phyloP scores from a whole-genome alignment of 2,888 invertebrate species.

The Maniola hyperantus region DNA sequence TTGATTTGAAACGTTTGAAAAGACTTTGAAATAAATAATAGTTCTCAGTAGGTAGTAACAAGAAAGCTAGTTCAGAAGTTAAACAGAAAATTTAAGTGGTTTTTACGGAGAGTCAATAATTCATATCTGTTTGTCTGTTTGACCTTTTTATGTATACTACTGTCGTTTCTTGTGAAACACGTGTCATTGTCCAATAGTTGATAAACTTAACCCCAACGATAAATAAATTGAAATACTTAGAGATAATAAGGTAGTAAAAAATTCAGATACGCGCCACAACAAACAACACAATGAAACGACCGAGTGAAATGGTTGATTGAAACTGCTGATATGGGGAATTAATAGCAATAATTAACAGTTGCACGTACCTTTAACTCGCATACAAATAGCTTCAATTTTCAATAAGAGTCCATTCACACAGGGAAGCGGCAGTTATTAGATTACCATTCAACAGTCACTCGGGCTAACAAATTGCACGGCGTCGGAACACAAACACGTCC shows the following conservation, averaged over 20 bases:
- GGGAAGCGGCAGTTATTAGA: slow-evolving; percentile 44
- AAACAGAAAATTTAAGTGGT: slow-evolving; percentile 25
- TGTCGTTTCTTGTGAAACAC: slow-evolving; percentile 22
- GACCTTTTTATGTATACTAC: not conserved
- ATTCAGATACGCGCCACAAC: slow-evolving; percentile 25
- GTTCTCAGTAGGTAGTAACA: slow-evolving; percentile 7
- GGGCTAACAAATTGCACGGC: slow-evolving; percentile 43
- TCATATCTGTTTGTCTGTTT: slow-evolving; percentile 1
- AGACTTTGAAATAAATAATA: slow-evolving; percentile 3
- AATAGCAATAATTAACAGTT: slow-evolving; percentile 43
- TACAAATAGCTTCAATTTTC: slow-evolving; percentile 49
- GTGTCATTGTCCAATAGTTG: slow-evolving; percentile 27
- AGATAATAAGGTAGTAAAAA: slow-evolving; percentile 33
- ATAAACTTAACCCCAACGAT: slow-evolving; percentile 36
- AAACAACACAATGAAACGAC: slow-evolving; percentile 17
- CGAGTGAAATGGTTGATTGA: slow-evolving; percentile 17
- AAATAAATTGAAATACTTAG: slow-evolving; percentile 29
- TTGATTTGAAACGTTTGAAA: not conserved
- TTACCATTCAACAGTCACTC: slow-evolving; percentile 51
- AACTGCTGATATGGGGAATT: slow-evolving; percentile 21
- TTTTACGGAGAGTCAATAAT: slow-evolving; percentile 20
- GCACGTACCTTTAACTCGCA: slow-evolving; percentile 63
- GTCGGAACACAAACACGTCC: slow-evolving; percentile 56
- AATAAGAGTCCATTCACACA: slow-evolving; percentile 59
- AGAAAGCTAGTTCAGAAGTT: slow-evolving; percentile 15